Percentiles rank a stretch among this genome's conserved stretches.
Conservation (phyloP, 2,888 invertebrate genomes). For the Zaprionus obscuricornis region DNA sequence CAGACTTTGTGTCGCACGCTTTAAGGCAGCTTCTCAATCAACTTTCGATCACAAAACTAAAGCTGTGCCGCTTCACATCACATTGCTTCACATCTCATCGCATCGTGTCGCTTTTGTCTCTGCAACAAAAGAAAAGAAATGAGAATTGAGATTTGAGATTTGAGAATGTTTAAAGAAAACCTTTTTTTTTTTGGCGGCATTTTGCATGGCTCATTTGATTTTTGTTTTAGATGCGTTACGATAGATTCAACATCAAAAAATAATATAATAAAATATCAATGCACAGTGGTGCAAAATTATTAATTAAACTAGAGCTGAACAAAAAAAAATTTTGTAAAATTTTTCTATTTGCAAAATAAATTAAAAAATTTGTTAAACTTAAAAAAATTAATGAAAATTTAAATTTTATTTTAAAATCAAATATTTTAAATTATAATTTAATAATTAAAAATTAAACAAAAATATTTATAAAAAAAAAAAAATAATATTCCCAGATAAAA, state of each 20-base stretch:
- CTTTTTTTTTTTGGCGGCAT: slow-evolving; percentile 73
- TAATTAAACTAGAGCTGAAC: not conserved
- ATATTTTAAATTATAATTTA: not conserved
- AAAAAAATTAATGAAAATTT: too few relatives aligned
- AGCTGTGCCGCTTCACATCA: slow-evolving; percentile 54
- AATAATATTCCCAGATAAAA: not conserved
- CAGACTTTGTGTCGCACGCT: slow-evolving; percentile 75
- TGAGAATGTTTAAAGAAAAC: slow-evolving; percentile 39
- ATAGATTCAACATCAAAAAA: slow-evolving; percentile 60
- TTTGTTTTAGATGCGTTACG: slow-evolving; percentile 65
- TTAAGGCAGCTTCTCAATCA: slow-evolving; percentile 63
- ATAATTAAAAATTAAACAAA: not conserved
- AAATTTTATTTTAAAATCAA: not conserved
- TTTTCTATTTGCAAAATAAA: too few relatives aligned
- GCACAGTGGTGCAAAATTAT: slow-evolving; percentile 43
- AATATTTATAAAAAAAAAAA: not conserved
- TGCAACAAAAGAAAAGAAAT: slow-evolving; percentile 23
- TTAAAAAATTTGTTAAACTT: too few relatives aligned
- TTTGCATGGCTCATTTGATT: slow-evolving; percentile 76
- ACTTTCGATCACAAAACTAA: slow-evolving; percentile 77
- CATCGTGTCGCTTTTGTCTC: slow-evolving; percentile 56
- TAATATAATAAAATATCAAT: slow-evolving; percentile 13
- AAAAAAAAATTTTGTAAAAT: too few relatives aligned
- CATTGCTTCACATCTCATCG: too few relatives aligned
- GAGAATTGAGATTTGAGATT: slow-evolving; percentile 28